Base-by-base conservation (phyloP, 1,140 invertebrate species). In the Pogonognathellus flavescens region DNA sequence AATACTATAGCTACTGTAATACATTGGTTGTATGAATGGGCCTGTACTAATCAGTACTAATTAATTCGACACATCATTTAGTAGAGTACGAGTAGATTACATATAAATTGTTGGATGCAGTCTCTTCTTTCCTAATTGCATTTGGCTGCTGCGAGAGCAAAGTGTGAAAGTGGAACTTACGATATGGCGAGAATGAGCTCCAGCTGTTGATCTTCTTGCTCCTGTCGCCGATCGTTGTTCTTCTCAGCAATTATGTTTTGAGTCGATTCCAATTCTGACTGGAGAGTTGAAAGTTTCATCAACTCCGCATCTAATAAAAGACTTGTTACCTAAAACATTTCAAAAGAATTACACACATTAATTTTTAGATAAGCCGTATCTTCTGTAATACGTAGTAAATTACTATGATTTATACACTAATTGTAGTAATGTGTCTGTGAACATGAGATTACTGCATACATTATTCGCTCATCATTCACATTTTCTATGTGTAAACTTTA, bases 171-270 rank as follows among this genome's bases (percentile, higher is more conserved):
- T 83, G 50, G 1, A 66, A 92, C 93, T 93, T 91, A 94, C 94
- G 93, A 93, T 89, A 94, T 94, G 86, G 93, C 93, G 84, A 93
- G 91, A 41, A 94, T 91, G 55, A 94, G 91, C 90, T 94, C 93
- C 89, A 94, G 93, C 89, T 93, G 93, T 88, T 94, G 93, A 88
- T 93, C 93, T 90, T 94, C 93, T 89, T 94, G 93, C 57, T 93
- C 93, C 90, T 94, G 93, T 85, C 93, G 93, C 16, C 93, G 93
- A 31, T 93, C 93, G 80, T 93, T 93, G 62, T 89, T 85, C 25
- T 80, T 86, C 18, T 80, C 83, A n/a, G n/a, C n/a, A 22, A 86
- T 84, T 22, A 84, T 52, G 90, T 94, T 93, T 80, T 92, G 90
- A 13, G 93, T 92, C 49, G 92, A 91, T 90, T 93, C 92, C 18